Evolutionary conservation across 2,113 vertebrate species (phyloP), one percentile per base, ranked within the genome.

Genomic region (Tricholaema leucomelas): DNA sequence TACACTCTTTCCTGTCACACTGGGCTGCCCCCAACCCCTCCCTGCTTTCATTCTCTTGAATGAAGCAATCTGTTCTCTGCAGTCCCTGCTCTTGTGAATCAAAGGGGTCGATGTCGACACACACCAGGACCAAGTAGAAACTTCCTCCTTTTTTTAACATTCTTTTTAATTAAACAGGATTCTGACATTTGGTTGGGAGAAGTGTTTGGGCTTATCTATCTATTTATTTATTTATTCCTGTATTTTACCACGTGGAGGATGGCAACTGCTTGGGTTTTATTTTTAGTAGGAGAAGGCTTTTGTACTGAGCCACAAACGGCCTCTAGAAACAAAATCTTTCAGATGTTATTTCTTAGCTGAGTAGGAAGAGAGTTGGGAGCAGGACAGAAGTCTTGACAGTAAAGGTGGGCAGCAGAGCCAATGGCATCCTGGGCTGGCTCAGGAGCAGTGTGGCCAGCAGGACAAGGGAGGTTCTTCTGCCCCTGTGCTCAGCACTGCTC

Each of bases 1-100:
- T 97, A 93, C 91, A 86, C 86, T 96, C 94, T 97, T 97, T 97
- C 96, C 97, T 97, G 95, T 97, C 92, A 92, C 93, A 94, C 81
- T 90, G 82, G 54, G 91, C 83, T 80, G 78, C 90, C 33, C 27
- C 50, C 50, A 44, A 44, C 42, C 28, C 92, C 90, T 81, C 81
- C 85, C 42, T 86, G 83, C 72, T 94, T 93, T 96, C 94, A 94
- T 94, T 95, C 87, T 92, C 87, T 92, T 93, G 90, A 97, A 96
- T 95, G 95, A 94, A 97, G 92, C 95, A 96, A 96, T 97, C 95
- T 96, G 91, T 94, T 95, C 92, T 95, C 81, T 90, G 88, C 85
- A 83, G 38, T 95, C 94, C 78, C 35, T 96, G 83, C 74, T 90
- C 93, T n/a, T 87, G 82, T 95, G 96, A 97, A 96, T 97, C 95